These are phyloP conservation scores for Haplochromis vanheusdeni DNA, from an alignment of 2,113 vertebrate species.

Conservation along the genomic window DNA sequence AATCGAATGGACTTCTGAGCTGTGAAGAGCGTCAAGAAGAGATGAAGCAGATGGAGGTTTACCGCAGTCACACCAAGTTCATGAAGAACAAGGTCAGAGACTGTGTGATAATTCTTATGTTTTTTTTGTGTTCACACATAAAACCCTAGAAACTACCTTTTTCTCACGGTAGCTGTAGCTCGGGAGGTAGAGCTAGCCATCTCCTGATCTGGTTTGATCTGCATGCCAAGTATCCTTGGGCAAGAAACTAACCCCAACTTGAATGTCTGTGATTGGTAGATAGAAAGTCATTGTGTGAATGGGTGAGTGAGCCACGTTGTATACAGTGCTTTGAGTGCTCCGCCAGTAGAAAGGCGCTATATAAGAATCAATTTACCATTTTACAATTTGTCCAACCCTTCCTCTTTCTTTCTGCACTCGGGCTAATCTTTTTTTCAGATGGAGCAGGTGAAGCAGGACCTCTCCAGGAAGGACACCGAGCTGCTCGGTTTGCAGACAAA, in stretches of 20 bases:
- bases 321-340: neutral
- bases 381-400: neutral
- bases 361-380: neutral
- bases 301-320: neutral
- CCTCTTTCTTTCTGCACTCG: neutral
- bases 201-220: neutral
- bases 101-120: neutral
- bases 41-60: conserved; percentile 99
- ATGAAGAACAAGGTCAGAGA: conserved; percentile 95
- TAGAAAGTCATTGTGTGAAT: neutral
- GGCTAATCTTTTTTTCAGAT: conserved; percentile 70
- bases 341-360: neutral
- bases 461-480: conserved; percentile 94
- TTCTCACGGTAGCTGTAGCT: neutral
- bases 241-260: neutral
- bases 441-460: conserved; percentile 95
- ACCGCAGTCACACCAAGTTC: conserved; percentile 97
- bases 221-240: neutral
- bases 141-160: neutral
- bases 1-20: conserved; percentile 93
- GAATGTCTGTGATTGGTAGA: neutral
- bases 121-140: neutral
- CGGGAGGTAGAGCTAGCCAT: neutral
- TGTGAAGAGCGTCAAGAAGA: conserved; percentile 97
- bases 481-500: conserved; percentile 95